Conservation (phyloP, 2,113 vertebrate genomes). For the Bos javanicus region DNA sequence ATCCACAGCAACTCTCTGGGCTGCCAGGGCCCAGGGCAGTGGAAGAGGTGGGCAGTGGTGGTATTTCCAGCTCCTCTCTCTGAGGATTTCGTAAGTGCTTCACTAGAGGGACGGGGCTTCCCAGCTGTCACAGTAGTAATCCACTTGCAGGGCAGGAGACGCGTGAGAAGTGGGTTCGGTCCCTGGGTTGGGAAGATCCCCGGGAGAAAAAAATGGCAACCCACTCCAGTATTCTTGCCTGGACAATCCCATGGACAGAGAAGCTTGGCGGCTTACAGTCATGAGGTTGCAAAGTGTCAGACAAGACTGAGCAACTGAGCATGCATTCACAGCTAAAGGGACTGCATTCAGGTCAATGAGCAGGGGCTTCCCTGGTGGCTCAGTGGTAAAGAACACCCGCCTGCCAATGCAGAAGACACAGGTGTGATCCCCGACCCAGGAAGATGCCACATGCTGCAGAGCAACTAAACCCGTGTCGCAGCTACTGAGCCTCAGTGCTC, state of each 20-base stretch:
- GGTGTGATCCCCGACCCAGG: background rate
- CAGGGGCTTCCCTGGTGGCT: background rate
- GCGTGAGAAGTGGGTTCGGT: background rate
- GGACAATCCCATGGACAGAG: background rate
- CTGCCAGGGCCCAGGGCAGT: background rate
- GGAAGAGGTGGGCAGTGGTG: background rate
- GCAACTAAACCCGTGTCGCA: background rate
- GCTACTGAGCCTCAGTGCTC: background rate
- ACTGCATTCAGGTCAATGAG: background rate
- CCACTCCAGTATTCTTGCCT: background rate
- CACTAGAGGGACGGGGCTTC: background rate
- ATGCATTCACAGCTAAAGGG: background rate
- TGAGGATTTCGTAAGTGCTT: background rate
- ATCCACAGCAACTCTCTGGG: too few species aligned
- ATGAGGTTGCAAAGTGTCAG: too few species aligned
- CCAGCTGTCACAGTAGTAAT: background rate
- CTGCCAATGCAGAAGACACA: background rate
- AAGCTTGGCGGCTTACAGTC: background rate
- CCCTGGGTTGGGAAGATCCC: background rate
- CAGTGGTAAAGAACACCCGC: background rate
- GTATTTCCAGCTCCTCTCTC: background rate
- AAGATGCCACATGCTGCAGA: background rate
- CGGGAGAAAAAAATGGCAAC: background rate
- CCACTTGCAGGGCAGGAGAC: background rate
- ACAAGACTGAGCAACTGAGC: background rate